These are phyloP conservation scores for Nothura maculosa DNA, from an alignment of 2,797 vertebrate species.

Conservation along the genomic window DNA sequence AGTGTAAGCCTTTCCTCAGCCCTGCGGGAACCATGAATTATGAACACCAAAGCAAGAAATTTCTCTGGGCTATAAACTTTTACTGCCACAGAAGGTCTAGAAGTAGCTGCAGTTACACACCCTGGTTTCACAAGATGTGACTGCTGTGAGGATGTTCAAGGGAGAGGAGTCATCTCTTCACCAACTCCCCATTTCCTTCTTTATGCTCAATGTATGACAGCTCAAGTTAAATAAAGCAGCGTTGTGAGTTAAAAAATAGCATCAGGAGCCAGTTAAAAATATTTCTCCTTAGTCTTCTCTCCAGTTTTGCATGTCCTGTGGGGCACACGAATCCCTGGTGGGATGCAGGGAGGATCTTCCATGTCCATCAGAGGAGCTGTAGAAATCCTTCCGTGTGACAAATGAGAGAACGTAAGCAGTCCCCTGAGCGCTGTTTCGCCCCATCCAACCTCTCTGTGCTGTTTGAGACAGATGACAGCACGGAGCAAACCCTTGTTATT, in stretches of 20 bases:
- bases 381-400: neutral
- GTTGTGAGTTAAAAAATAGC: conserved; percentile 41
- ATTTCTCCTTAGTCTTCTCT: neutral
- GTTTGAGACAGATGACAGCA: neutral
- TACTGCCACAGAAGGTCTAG: neutral
- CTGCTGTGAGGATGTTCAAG: neutral
- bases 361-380: neutral
- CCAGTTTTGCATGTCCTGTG: neutral
- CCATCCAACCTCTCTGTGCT: accelerated
- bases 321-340: neutral
- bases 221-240: conserved; percentile 47
- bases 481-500: neutral
- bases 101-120: neutral
- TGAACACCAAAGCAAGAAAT: accelerated
- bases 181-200: neutral
- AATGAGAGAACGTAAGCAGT: conserved; percentile 4
- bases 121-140: neutral
- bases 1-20: neutral
- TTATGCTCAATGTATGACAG: neutral
- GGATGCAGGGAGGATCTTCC: neutral
- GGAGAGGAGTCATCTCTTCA: neutral
- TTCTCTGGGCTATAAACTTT: neutral
- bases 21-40: neutral
- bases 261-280: conserved; percentile 51
- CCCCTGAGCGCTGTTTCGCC: accelerated